Evolutionary conservation across 1,140 invertebrate species (phyloP).

Genomic region (Olivierus martensii): DNA sequence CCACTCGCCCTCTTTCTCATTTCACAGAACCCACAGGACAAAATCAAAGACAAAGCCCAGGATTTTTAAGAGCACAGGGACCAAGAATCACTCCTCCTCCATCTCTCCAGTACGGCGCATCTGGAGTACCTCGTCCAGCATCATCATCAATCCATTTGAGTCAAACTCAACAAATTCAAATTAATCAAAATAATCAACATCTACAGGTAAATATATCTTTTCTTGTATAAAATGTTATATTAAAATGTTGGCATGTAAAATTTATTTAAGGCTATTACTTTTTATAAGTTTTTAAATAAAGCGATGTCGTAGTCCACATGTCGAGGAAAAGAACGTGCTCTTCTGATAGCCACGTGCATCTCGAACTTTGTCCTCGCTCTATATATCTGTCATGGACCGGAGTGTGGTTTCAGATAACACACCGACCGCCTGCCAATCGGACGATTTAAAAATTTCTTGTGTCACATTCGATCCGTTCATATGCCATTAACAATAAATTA

Average conservation of each 20-base stretch:
- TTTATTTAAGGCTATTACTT: no score
- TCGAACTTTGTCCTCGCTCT: no score
- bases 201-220: constrained; percentile 2
- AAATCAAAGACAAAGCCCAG: no score
- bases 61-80: no score
- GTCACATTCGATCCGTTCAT: no score
- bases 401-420: no score
- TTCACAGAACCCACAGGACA: no score
- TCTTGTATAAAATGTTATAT: not conserved
- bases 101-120: constrained; percentile 3
- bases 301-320: not conserved
- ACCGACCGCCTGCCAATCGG: no score
- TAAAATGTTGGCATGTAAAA: not conserved
- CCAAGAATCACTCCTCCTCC: not conserved
- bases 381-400: no score
- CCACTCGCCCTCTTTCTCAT: not conserved
- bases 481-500: no score
- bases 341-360: no score
- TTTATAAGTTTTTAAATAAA: not conserved
- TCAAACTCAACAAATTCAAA: constrained; percentile 8
- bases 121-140: not conserved
- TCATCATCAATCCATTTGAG: not conserved
- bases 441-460: no score
- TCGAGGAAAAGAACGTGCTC: not conserved
- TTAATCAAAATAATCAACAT: constrained; percentile 1